Percentiles rank a stretch among this genome's conserved stretches.
These are phyloP conservation scores for Keiferia lycopersicella DNA, from an alignment of 2,888 invertebrate genomes.

Conservation along the genomic window DNA sequence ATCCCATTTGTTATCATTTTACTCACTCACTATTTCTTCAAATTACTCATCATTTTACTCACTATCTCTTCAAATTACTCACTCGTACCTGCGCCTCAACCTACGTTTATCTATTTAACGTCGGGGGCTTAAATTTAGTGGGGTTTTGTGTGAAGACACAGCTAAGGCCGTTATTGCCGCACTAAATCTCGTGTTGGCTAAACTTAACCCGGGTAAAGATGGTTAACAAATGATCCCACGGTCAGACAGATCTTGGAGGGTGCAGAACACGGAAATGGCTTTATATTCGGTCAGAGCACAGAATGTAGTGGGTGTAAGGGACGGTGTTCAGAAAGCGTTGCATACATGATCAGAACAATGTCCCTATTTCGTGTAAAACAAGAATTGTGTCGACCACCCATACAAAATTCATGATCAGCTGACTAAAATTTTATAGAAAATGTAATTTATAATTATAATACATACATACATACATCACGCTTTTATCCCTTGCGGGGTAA, in stretches of 20 bases:
- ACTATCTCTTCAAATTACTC: neutral
- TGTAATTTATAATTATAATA: too few relatives aligned
- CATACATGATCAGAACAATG: too few relatives aligned
- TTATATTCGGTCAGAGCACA: constrained; percentile 19
- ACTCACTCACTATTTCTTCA: too few relatives aligned
- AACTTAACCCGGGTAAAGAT: constrained; percentile 20
- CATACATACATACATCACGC: too few relatives aligned
- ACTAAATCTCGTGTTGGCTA: constrained; percentile 25
- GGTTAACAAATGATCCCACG: constrained; percentile 21
- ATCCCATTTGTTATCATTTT: neutral
- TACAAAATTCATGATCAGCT: too few relatives aligned
- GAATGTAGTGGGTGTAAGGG: neutral
- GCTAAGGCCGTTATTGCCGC: constrained; percentile 17
- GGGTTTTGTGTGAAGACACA: constrained; percentile 24
- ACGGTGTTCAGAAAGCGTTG: too few relatives aligned
- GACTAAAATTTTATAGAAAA: too few relatives aligned
- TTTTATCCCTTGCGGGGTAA: too few relatives aligned
- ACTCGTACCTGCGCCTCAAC: constrained; percentile 6
- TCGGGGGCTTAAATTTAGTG: constrained; percentile 19
- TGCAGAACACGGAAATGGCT: constrained; percentile 47
- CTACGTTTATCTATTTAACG: constrained; percentile 7
- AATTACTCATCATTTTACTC: neutral
- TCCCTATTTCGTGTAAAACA: too few relatives aligned
- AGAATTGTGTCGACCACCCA: too few relatives aligned
- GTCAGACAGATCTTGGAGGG: constrained; percentile 37